Percentiles rank a stretch among this genome's conserved stretches.
Conservation (phyloP, 2,113 vertebrate genomes). For the Chrysochloris asiatica region DNA sequence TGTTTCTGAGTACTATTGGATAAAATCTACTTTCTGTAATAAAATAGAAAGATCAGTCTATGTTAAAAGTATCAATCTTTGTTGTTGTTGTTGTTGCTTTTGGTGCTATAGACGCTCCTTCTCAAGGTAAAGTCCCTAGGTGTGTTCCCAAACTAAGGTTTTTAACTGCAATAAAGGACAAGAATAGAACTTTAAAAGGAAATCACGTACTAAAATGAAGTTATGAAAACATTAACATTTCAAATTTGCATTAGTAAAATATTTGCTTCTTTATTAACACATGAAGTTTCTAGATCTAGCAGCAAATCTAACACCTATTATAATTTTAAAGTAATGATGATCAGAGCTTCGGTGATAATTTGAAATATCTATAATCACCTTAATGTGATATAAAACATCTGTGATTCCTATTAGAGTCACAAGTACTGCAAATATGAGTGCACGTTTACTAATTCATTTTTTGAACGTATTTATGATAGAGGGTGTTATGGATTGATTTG, state of each 20-base stretch:
- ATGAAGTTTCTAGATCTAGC: not conserved
- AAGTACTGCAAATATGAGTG: not conserved
- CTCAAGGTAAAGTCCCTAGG: not conserved
- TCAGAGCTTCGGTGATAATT: not conserved
- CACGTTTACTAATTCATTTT: not conserved
- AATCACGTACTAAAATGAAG: not conserved
- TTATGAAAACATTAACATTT: not conserved
- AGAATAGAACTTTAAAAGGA: not conserved
- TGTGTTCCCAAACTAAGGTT: not conserved
- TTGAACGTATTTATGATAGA: not conserved
- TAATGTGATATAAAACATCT: not conserved
- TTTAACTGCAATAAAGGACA: not conserved
- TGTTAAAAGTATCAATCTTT: not conserved
- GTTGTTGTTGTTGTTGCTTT: no score
- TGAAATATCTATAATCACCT: not conserved
- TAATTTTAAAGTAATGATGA: not conserved
- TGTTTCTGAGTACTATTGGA: not conserved
- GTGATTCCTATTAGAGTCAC: not conserved
- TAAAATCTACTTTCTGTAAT: slow-evolving; percentile 1
- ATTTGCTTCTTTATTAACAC: not conserved
- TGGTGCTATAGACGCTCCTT: not conserved
- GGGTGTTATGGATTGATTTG: not conserved
- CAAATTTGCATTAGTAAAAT: not conserved
- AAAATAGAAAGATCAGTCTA: not conserved
- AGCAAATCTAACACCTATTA: not conserved